Evolutionary conservation across 2,797 vertebrate species (phyloP), one percentile per base, ranked within the genome.

Genomic region (Setipinna tenuifilis): DNA sequence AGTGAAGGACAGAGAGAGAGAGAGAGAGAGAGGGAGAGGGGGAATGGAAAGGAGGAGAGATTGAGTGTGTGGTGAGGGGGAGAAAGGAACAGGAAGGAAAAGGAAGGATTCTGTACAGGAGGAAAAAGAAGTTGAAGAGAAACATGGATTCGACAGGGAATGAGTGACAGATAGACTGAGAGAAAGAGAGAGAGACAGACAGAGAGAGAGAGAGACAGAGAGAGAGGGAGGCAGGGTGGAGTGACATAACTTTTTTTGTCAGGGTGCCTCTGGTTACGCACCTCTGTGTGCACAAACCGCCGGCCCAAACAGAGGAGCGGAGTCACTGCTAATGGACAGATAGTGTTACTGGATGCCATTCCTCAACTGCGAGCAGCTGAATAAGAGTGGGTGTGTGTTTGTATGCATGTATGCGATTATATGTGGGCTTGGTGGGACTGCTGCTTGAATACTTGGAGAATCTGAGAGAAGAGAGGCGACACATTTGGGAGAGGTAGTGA

Each of bases 191-290:
- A 25, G 62, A 28, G 11, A 25, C 6, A 65, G 23, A 65, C 23
- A 68, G 62, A 68, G 62, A 68, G 65, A 31, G 25, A 71, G 65
- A 31, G 65, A 31, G 25, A 31, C 25, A 71, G 61, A 65, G 61
- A 65, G 61, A 65, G 61, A 25, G 61, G 21, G 94, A 75, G 35
- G 28, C 25, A 75, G 11, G 23, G 2, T 54, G 92, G 93, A 95
- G 95, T 94, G 94, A 96, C 97, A 96, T 97, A 97, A 96, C 96
- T 96, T 95, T 96, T 96, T 96, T 96, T 96, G 95, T 95, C 95
- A 95, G 95, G 94, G 96, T 95, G 96, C 93, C 95, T 96, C 95
- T 97, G 94, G 96, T 97, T 97, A 97, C 96, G 92, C 87, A 88
- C 86, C 85, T 81, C 85, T 81, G 83, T 83, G 41, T 41, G 71